Base-by-base conservation (phyloP, 2,797 vertebrate genomes). In the Cyclopterus lumpus region DNA sequence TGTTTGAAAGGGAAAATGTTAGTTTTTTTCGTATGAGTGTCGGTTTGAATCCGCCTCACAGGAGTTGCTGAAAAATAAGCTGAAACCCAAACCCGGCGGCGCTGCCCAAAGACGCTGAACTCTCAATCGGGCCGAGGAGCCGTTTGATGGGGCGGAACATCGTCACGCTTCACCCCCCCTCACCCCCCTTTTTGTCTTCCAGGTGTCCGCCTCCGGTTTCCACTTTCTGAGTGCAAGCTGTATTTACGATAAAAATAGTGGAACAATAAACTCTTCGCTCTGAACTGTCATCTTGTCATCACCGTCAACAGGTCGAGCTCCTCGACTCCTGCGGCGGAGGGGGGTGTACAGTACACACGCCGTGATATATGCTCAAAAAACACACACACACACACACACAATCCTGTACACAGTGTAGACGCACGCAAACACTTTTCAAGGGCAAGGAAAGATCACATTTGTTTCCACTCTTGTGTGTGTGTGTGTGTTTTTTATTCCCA, bases 171-270 rank as follows among this genome's bases (percentile, higher is more conserved):
- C 69, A 67, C 30, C 58, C 20, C 0, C 12, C 3, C 58, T 8
- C 7, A 26, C 30, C 42, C 8, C 1, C 0, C 36, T 26, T 24
- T 67, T 1, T 34, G 63, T 24, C 63, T 77, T 85, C 70, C 79
- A 89, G 82, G 85, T 81, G 80, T 51, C 40, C 40, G 53, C 48
- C 72, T 73, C 15, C 15, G 87, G 87, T 91, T 91, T 91, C 85
- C 76, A 71, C 77, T 88, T 82, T 81, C 69, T 58, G 53, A 71
- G 78, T 58, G 42, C 3, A 46, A 85, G 85, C 80, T 67, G 28
- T 82, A 88, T 93, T 93, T 89, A 90, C 48, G 40, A 87, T 81
- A 85, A 92, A n/a, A 90, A 89, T 86, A 91, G 40, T 82, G 89
- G 82, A 89, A 91, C 90, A 77, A 83, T 82, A 88, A 91, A 86